Base-by-base conservation (phyloP, 1,140 invertebrate species). In the Brachionus plicatilis region DNA sequence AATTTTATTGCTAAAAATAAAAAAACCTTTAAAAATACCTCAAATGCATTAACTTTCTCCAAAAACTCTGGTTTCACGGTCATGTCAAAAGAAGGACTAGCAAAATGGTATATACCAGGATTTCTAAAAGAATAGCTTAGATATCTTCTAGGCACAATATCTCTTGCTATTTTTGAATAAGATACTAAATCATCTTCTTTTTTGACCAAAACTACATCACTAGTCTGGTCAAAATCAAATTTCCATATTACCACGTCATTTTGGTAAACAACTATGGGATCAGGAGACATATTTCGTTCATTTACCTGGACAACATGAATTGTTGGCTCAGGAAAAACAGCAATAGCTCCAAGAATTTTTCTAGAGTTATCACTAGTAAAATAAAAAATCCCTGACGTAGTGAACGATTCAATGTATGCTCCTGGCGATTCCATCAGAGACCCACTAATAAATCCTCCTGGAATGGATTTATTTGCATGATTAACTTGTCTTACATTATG, bases 181-280 rank as follows among this genome's bases (percentile, higher is more conserved):
- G 33, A 45, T 29, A 37, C 14, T 41, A 82, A 65, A 47, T 82
- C 79, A 56, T 88, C 87, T 20, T 87, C 83, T 27, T 85, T 87
- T 43, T 86, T 80, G 12, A 90, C 86, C 37, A 86, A 60, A 9
- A 76, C 33, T 0, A 90, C 85, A 75, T 88, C 88, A 84, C 87
- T 85, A 24, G 83, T 85, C 2, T 87, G 83, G 0, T 86, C 68
- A 6, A 84, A 85, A 1, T 86, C 84, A 85, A 89, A 90, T 53
- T 87, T 86, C 89, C 89, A 90, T 50, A 87, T 87, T 5, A 90
- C 88, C 37, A 90, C 88, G 79, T 90, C 89, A 84, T 89, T 87
- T 3, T 86, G 29, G 70, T 88, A 86, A 53, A 90, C 82, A 0
- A 86, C 85, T 0, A 88, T 85, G 4, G 89, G 89, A 70, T 90